Conservation (phyloP, 2,113 vertebrate species). For the Morone chrysops region DNA sequence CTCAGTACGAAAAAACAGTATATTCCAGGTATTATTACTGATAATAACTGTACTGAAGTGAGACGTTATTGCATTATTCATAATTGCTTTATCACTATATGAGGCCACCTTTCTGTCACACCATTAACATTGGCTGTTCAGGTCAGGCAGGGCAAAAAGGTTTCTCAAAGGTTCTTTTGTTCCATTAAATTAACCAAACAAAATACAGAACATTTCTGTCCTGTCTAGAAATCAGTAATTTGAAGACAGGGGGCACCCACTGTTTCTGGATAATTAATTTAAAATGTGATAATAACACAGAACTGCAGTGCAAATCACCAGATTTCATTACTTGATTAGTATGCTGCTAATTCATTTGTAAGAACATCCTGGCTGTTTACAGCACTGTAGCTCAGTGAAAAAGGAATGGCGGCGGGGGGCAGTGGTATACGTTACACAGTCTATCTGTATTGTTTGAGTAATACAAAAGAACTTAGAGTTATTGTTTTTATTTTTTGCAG, state of each 20-base stretch:
- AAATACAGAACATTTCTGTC: background rate
- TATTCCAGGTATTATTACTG: too few species aligned
- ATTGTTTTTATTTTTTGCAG: constrained; percentile 74
- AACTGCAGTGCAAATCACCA: background rate
- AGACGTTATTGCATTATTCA: background rate
- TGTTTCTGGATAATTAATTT: background rate
- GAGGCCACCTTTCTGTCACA: background rate
- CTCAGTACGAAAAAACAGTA: background rate
- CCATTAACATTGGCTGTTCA: background rate
- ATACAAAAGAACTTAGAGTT: background rate
- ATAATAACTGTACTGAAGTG: background rate
- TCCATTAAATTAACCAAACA: background rate
- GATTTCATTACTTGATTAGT: constrained; percentile 9
- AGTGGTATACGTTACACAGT: background rate
- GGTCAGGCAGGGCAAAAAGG: background rate
- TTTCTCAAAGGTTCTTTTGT: background rate
- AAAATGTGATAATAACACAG: background rate
- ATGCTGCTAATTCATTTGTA: background rate
- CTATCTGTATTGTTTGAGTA: background rate
- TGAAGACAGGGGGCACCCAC: background rate
- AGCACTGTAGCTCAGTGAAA: background rate
- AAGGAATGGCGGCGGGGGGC: background rate
- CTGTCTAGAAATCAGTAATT: background rate
- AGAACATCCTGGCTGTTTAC: background rate
- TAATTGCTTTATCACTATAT: background rate